These are phyloP conservation scores for Porites evermanni DNA, from an alignment of 92 coral and sea anemone species.

Conservation along the genomic window DNA sequence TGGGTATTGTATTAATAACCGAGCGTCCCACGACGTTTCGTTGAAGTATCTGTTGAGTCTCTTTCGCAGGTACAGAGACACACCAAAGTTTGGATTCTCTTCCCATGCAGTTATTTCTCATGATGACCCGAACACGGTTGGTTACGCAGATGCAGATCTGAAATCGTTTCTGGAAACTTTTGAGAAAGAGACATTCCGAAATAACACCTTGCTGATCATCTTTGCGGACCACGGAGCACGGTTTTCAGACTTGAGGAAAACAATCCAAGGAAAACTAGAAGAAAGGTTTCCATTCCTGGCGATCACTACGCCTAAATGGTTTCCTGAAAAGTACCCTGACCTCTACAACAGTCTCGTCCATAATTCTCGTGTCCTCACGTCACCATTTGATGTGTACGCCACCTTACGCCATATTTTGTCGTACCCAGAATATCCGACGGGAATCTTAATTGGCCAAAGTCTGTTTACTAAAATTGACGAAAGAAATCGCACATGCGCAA, in stretches of 20 bases:
- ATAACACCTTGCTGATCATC: constrained; percentile 66
- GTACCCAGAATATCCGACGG: constrained; percentile 73
- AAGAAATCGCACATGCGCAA: constrained; percentile 70
- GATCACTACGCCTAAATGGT: constrained; percentile 72
- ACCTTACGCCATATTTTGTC: constrained; percentile 76
- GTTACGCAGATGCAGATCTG: constrained; percentile 62
- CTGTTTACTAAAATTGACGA: constrained; percentile 64
- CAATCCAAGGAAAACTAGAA: constrained; percentile 82
- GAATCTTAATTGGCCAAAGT: constrained; percentile 65
- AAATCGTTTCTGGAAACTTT: constrained; percentile 46
- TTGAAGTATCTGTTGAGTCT: constrained; percentile 61
- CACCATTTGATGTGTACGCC: constrained; percentile 85
- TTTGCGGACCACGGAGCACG: constrained; percentile 85
- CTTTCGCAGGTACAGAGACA: constrained; percentile 48
- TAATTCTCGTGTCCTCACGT: constrained; percentile 72
- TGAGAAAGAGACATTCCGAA: constrained; percentile 44
- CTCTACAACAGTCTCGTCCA: constrained; percentile 43
- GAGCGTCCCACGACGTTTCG: constrained; percentile 50
- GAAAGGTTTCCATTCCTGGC: constrained; percentile 79
- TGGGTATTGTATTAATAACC: constrained; percentile 40
- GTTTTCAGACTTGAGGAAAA: constrained; percentile 52
- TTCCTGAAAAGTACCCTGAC: constrained; percentile 52
- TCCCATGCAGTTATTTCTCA: constrained; percentile 71
- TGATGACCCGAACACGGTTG: constrained; percentile 50
- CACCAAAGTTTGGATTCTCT: constrained; percentile 50